Evolutionary conservation across 2,888 invertebrate species (phyloP).

Genomic region (Scelioninae gen. 1): DNA sequence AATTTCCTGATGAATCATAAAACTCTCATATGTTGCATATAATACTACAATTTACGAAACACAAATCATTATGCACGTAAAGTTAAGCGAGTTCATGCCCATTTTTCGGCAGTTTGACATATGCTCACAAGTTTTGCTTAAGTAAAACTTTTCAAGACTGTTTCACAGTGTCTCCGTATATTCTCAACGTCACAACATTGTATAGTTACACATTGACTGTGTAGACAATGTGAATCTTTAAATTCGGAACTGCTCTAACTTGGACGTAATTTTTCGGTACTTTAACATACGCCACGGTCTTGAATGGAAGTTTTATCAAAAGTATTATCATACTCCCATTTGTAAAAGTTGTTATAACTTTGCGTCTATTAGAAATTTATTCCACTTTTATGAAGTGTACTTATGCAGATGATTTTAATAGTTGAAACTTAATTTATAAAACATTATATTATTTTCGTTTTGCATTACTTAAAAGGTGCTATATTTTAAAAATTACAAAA

Average conservation of each 20-base stretch:
- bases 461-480: too few species aligned
- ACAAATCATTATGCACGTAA: slow-evolving; percentile 26
- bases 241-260: slow-evolving; percentile 40
- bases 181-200: slow-evolving; percentile 31
- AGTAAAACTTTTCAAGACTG: slow-evolving; percentile 46
- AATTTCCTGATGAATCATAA: too few species aligned
- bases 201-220: slow-evolving; percentile 28
- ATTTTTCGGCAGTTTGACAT: slow-evolving; percentile 43
- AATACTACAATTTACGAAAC: slow-evolving; percentile 13
- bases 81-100: slow-evolving; percentile 7
- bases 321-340: slow-evolving; percentile 47
- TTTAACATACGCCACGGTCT: slow-evolving; percentile 34
- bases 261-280: slow-evolving; percentile 34
- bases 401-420: too few species aligned
- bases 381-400: too few species aligned
- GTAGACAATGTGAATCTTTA: slow-evolving; percentile 57
- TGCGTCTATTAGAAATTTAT: too few species aligned
- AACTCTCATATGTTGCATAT: too few species aligned
- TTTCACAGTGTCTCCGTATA: slow-evolving; percentile 5
- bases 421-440: too few species aligned
- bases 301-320: slow-evolving; percentile 35
- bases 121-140: slow-evolving; percentile 43
- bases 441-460: too few species aligned
- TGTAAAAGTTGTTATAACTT: too few species aligned
- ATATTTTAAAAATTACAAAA: too few species aligned